phyloP scores from a whole-genome alignment of 2,113 vertebrate species.

The Charina bottae region DNA sequence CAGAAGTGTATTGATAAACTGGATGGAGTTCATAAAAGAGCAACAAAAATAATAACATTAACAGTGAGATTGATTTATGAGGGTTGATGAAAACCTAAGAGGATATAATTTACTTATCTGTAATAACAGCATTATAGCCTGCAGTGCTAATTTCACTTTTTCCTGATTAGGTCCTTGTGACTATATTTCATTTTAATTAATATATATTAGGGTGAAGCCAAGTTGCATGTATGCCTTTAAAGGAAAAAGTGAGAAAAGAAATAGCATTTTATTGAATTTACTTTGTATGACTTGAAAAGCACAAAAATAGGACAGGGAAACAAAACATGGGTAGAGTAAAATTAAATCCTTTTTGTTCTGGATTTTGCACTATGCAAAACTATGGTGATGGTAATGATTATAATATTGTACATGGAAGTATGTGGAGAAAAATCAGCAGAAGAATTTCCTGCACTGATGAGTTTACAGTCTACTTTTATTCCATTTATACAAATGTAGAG shows the following conservation, averaged over 20 bases:
- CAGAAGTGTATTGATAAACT: slow-evolving; percentile 28
- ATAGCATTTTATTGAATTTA: neutral
- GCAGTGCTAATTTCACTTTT: slow-evolving; percentile 8
- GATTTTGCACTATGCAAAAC: neutral
- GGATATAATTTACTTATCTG: slow-evolving; percentile 15
- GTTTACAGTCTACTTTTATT: neutral
- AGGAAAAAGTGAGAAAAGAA: neutral
- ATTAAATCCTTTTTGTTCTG: neutral
- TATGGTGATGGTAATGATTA: neutral
- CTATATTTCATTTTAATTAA: neutral
- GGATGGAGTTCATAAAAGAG: slow-evolving; percentile 25
- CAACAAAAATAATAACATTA: neutral
- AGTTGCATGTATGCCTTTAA: slow-evolving; percentile 4
- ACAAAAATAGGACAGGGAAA: neutral
- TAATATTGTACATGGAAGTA: too few relatives aligned
- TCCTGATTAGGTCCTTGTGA: neutral
- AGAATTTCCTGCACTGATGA: neutral
- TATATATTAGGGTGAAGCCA: neutral
- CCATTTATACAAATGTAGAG: neutral
- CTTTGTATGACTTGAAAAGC: neutral
- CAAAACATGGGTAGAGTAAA: neutral
- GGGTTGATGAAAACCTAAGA: neutral
- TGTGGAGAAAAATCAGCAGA: neutral
- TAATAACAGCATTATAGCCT: slow-evolving; percentile 3
- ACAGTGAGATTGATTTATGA: neutral